phyloP scores from a whole-genome alignment of 2,888 invertebrate genomes.

The Drosophila stalkeri region DNA sequence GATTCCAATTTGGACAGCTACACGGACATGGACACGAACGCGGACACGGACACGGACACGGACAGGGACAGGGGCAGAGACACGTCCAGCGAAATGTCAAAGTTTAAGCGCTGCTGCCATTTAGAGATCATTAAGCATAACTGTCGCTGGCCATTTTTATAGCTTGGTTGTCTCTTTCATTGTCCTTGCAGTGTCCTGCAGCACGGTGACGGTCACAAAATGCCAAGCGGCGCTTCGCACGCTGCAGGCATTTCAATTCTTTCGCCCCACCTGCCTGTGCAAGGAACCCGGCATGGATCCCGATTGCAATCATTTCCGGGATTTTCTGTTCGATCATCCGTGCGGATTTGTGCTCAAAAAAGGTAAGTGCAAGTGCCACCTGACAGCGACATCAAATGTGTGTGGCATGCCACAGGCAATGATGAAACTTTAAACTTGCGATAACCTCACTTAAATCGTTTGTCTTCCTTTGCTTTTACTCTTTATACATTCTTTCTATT shows the following conservation, averaged over 20 bases:
- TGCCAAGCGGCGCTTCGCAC: slow-evolving; percentile 96
- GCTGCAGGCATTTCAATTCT: slow-evolving; percentile 95
- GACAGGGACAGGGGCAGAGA: slow-evolving; percentile 5
- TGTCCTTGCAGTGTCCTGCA: slow-evolving; percentile 92
- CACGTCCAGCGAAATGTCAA: slow-evolving; percentile 61
- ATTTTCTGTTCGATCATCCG: slow-evolving; percentile 96
- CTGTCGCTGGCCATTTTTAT: slow-evolving; percentile 11
- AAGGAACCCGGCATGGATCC: slow-evolving; percentile 95
- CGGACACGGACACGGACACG: slow-evolving; percentile 26
- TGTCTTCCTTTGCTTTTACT: background rate
- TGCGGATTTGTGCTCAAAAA: slow-evolving; percentile 95
- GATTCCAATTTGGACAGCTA: slow-evolving; percentile 51
- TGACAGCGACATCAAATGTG: background rate
- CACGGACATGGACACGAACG: slow-evolving; percentile 18
- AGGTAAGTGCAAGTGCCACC: slow-evolving; percentile 86
- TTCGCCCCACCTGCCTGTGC: slow-evolving; percentile 96
- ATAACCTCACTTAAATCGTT: slow-evolving; percentile 5
- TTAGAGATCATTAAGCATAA: slow-evolving; percentile 76
- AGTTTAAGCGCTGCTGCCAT: slow-evolving; percentile 74
- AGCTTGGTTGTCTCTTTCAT: slow-evolving; percentile 20
- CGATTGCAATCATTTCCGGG: slow-evolving; percentile 96
- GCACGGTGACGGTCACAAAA: slow-evolving; percentile 96
- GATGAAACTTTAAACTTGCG: background rate
- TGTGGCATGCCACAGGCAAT: slow-evolving; percentile 6
- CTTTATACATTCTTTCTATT: background rate